These are phyloP conservation scores for Sebastiscus albofasciatus DNA, from an alignment of 2,797 vertebrate genomes.

Conservation along the genomic window DNA sequence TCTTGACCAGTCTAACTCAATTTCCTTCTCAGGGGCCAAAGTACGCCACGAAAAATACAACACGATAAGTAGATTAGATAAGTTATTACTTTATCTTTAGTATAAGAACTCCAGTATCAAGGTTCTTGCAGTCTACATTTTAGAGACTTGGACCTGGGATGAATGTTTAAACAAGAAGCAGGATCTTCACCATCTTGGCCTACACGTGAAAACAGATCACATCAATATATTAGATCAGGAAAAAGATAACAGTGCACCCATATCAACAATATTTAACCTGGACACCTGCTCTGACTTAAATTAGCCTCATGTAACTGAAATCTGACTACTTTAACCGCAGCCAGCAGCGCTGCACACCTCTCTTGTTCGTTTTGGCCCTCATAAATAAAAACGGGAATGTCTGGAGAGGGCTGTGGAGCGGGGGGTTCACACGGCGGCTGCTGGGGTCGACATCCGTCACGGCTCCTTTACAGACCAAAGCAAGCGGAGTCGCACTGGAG, in stretches of 20 bases:
- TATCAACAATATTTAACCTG: slow-evolving; percentile 28
- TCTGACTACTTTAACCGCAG: slow-evolving; percentile 42
- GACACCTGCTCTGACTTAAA: slow-evolving; percentile 56
- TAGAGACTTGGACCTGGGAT: not conserved
- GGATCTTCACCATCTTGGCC: not conserved
- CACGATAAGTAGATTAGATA: not conserved
- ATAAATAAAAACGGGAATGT: slow-evolving; percentile 78
- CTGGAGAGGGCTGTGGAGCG: slow-evolving; percentile 20
- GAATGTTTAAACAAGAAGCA: not conserved
- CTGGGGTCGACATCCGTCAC: slow-evolving; percentile 73
- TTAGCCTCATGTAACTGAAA: slow-evolving; percentile 59
- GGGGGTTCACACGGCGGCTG: slow-evolving; percentile 52
- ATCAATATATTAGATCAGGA: slow-evolving; percentile 6
- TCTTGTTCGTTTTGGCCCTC: slow-evolving; percentile 62
- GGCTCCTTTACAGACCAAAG: slow-evolving; percentile 61
- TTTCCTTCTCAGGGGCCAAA: slow-evolving; percentile 39
- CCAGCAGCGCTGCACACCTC: slow-evolving; percentile 44
- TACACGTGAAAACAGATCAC: not conserved
- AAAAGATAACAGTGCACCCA: not conserved
- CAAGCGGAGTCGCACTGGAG: slow-evolving; percentile 41
- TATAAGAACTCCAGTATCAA: not conserved
- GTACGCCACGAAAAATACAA: not conserved
- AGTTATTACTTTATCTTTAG: slow-evolving; percentile 9
- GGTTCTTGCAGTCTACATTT: not conserved
- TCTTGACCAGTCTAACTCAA: slow-evolving; percentile 41